Evolutionary conservation across 1,140 invertebrate genomes (phyloP).

Genomic region (Globodera ellingtonae): DNA sequence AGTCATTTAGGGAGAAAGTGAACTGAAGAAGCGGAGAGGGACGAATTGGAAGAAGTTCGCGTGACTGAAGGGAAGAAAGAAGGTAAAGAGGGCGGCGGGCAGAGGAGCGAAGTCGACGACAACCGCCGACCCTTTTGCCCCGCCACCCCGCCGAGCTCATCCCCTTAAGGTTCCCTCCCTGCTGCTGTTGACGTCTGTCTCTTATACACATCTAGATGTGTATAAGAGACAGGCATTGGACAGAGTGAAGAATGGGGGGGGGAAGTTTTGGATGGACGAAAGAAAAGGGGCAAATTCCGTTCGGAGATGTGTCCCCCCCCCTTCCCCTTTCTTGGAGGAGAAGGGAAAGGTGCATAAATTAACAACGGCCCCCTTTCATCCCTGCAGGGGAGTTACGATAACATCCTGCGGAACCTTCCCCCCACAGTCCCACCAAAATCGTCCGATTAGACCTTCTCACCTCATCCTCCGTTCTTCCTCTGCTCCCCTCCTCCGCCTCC

Average conservation of each 20-base stretch:
- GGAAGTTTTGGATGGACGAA: too few relatives aligned
- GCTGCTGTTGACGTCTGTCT: neutral
- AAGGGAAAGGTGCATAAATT: neutral
- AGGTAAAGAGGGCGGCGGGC: constrained; percentile 1
- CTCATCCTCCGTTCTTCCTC: neutral
- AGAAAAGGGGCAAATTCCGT: too few relatives aligned
- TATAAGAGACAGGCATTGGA: too few relatives aligned
- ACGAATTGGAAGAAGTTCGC: neutral
- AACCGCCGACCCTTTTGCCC: neutral
- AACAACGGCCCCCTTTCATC: neutral
- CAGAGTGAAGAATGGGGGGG: neutral
- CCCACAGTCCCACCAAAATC: too few relatives aligned
- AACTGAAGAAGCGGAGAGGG: neutral
- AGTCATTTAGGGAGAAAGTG: neutral
- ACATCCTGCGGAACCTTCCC: neutral
- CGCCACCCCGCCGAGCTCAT: neutral
- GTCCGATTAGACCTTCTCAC: too few relatives aligned
- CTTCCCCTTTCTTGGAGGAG: too few relatives aligned
- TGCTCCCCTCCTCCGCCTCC: constrained; percentile 8
- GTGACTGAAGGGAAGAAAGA: neutral
- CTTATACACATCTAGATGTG: too few relatives aligned
- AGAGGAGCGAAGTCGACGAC: neutral
- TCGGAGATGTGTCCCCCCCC: too few relatives aligned
- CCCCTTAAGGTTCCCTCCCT: neutral
- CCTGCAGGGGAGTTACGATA: neutral